A percentile compares a stretch with the other conserved stretches of the same genome.
Conservation (phyloP, 2,888 invertebrate genomes). For the Caradrina clavipalpis region DNA sequence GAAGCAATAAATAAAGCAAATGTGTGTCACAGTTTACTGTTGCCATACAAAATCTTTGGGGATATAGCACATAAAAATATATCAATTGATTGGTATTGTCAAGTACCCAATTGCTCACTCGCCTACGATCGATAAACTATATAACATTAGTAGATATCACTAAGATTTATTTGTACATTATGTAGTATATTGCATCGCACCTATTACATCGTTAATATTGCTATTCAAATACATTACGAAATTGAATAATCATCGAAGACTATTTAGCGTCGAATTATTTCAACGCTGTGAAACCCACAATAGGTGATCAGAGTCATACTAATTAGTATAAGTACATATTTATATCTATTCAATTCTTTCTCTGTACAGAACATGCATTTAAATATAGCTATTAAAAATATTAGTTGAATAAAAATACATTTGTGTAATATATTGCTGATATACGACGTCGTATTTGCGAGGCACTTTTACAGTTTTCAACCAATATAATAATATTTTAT, state of each 20-base stretch:
- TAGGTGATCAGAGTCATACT: neutral
- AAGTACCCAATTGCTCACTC: neutral
- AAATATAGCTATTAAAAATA: conserved; percentile 7
- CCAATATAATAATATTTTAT: conserved; percentile 17
- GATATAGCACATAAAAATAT: no score
- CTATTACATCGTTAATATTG: conserved; percentile 6
- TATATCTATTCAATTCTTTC: neutral
- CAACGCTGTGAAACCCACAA: conserved; percentile 12
- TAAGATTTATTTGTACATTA: conserved; percentile 40
- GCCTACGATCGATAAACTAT: conserved; percentile 1
- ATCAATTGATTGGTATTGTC: no score
- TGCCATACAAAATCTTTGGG: no score
- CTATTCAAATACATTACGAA: neutral
- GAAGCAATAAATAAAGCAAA: no score
- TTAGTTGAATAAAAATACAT: conserved; percentile 23
- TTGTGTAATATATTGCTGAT: conserved; percentile 1
- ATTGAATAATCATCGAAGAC: neutral
- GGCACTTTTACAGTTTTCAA: conserved; percentile 35
- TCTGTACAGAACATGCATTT: conserved; percentile 20
- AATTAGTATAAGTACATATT: neutral
- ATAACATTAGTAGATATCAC: conserved; percentile 20
- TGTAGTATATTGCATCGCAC: neutral
- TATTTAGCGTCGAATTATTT: conserved; percentile 6
- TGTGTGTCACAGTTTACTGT: no score
- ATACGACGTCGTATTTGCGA: conserved; percentile 22